Evolutionary conservation across 2,113 vertebrate species (phyloP).

Genomic region (Notothenia coriiceps): DNA sequence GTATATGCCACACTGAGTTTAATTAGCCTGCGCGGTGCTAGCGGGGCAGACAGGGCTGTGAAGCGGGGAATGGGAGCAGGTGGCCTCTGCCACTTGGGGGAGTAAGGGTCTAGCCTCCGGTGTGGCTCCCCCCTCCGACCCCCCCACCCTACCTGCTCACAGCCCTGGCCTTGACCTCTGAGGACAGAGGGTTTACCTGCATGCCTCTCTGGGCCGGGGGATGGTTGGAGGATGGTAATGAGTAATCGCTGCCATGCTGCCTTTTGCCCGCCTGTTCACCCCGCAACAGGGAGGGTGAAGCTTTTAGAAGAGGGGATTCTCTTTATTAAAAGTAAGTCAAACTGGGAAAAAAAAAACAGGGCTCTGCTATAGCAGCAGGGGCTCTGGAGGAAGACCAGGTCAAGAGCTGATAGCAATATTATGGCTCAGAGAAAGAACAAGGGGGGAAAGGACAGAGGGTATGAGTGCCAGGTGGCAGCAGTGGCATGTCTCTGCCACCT

Average conservation of each 20-base stretch:
- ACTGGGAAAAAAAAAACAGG: slow-evolving; percentile 22
- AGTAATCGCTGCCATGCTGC: slow-evolving; percentile 46
- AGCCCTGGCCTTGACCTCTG: slow-evolving; percentile 52
- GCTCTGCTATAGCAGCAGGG: slow-evolving; percentile 41
- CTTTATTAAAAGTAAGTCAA: slow-evolving; percentile 45
- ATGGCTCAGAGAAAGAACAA: slow-evolving; percentile 57
- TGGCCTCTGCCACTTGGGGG: slow-evolving; percentile 72
- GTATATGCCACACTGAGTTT: slow-evolving; percentile 76
- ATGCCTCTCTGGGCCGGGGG: slow-evolving; percentile 32
- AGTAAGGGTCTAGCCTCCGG: slow-evolving; percentile 51
- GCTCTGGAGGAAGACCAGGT: slow-evolving; percentile 63
- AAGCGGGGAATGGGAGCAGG: slow-evolving; percentile 76
- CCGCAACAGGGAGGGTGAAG: slow-evolving; percentile 15
- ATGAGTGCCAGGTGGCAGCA: slow-evolving; percentile 78
- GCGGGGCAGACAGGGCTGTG: slow-evolving; percentile 61
- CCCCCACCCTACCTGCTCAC: slow-evolving; percentile 34
- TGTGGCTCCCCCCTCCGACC: not conserved
- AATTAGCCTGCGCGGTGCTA: slow-evolving; percentile 75
- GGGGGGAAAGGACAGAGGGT: slow-evolving; percentile 48
- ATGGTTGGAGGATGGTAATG: slow-evolving; percentile 33
- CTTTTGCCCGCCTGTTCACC: slow-evolving; percentile 39
- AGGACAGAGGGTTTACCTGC: slow-evolving; percentile 61
- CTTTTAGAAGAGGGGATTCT: slow-evolving; percentile 42
- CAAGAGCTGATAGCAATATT: slow-evolving; percentile 75
- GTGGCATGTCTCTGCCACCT: slow-evolving; percentile 81